phyloP scores from a whole-genome alignment of 2,888 invertebrate species.

The Thyatira batis region DNA sequence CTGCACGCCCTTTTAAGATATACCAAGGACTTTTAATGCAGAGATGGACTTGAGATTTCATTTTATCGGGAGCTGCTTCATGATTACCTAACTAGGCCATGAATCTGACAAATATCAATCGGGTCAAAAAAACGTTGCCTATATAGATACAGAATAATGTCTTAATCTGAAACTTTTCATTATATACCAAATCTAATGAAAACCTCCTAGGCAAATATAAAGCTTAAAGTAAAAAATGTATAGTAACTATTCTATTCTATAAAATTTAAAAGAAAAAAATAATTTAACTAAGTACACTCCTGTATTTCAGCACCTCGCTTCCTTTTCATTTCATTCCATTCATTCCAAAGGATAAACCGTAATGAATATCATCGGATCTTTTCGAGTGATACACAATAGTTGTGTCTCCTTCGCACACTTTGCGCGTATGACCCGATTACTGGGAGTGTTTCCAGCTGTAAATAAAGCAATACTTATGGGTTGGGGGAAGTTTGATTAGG shows the following conservation, averaged over 20 bases:
- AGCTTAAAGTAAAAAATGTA: too few relatives aligned
- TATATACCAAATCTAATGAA: too few relatives aligned
- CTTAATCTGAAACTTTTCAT: too few relatives aligned
- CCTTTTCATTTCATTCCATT: constrained; percentile 56
- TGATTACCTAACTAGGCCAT: constrained; percentile 24
- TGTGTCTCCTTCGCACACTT: constrained; percentile 30
- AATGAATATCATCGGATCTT: constrained; percentile 59
- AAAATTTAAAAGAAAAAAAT: too few relatives aligned
- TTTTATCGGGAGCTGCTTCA: constrained; percentile 27
- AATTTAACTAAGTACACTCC: constrained; percentile 36
- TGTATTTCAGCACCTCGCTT: constrained; percentile 46
- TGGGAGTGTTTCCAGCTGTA: constrained; percentile 29
- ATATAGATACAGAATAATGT: too few relatives aligned
- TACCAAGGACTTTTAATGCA: constrained; percentile 18
- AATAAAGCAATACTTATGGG: constrained; percentile 25
- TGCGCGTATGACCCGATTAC: constrained; percentile 36
- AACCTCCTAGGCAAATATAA: too few relatives aligned
- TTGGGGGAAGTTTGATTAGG: constrained; percentile 4
- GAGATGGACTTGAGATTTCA: constrained; percentile 18
- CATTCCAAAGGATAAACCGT: constrained; percentile 55
- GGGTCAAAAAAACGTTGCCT: too few relatives aligned
- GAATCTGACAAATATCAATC: too few relatives aligned
- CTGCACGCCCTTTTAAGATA: constrained; percentile 35
- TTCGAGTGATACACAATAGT: constrained; percentile 32
- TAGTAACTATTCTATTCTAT: too few relatives aligned